Conservation (phyloP, 2,797 vertebrate species). For the Novumbra hubbsi region DNA sequence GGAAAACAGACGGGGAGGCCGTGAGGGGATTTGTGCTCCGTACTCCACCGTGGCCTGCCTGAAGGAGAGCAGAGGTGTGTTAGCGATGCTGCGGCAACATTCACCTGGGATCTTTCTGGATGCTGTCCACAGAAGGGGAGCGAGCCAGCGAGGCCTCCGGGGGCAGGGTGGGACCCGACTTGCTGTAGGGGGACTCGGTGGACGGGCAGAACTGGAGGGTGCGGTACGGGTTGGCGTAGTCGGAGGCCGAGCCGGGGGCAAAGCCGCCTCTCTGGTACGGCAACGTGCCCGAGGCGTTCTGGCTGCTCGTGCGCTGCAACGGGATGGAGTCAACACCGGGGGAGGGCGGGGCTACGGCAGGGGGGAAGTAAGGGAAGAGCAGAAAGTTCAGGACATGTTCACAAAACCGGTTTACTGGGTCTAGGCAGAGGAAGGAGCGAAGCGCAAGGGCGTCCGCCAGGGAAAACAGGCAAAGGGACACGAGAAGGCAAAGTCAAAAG, state of each 20-base stretch:
- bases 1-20: neutral
- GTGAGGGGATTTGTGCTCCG: neutral
- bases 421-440: slow-evolving; percentile 61
- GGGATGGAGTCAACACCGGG: slow-evolving; percentile 98
- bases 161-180: slow-evolving; percentile 94
- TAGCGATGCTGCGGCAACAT: slow-evolving; percentile 38
- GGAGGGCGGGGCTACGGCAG: slow-evolving; percentile 94
- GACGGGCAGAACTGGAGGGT: slow-evolving; percentile 98
- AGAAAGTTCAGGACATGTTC: slow-evolving; percentile 97
- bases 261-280: slow-evolving; percentile 92
- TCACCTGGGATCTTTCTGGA: slow-evolving; percentile 99
- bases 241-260: slow-evolving; percentile 78
- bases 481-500: slow-evolving; percentile 10
- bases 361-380: slow-evolving; percentile 92
- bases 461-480: slow-evolving; percentile 17
- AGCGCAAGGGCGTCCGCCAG: slow-evolving; percentile 30
- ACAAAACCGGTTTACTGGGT: slow-evolving; percentile 91
- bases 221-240: slow-evolving; percentile 95
- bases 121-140: slow-evolving; percentile 98
- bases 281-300: slow-evolving; percentile 81
- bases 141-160: slow-evolving; percentile 93
- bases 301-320: slow-evolving; percentile 98
- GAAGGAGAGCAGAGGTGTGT: slow-evolving; percentile 7
- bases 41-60: neutral
- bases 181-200: slow-evolving; percentile 98